phyloP scores from a whole-genome alignment of 23 tunicate species.

The Phallusia fumigata region DNA sequence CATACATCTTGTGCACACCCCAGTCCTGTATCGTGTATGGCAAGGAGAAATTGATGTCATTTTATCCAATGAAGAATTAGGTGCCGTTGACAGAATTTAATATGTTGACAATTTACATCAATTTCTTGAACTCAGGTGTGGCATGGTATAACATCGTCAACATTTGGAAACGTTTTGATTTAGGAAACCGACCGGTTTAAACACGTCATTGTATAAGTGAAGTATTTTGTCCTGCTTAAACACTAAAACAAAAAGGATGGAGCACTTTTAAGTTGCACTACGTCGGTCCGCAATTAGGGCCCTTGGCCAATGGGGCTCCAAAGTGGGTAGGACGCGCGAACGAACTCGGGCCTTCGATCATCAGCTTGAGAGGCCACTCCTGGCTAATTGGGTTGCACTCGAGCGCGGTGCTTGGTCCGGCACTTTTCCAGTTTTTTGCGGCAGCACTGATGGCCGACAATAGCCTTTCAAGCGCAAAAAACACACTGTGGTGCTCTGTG shows the following conservation, averaged over 20 bases:
- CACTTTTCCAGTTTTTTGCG: neutral
- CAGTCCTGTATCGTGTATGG: too few species aligned
- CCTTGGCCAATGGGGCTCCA: slow-evolving; percentile 6
- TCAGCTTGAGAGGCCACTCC: slow-evolving; percentile 9
- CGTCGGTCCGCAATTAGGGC: neutral
- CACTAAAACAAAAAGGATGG: neutral
- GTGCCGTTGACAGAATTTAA: too few species aligned
- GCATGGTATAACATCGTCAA: too few species aligned
- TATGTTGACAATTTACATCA: too few species aligned
- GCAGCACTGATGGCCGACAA: neutral
- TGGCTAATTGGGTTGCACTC: slow-evolving; percentile 16
- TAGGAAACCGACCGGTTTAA: too few species aligned
- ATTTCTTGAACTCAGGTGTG: too few species aligned
- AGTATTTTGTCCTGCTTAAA: too few species aligned
- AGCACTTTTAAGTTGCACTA: slow-evolving; percentile 2
- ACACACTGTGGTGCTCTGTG: neutral
- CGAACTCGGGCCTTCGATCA: slow-evolving; percentile 8
- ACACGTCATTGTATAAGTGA: too few species aligned
- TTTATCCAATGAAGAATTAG: too few species aligned
- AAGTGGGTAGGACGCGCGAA: neutral
- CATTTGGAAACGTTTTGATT: too few species aligned
- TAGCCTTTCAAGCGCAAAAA: neutral
- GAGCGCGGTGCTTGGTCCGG: slow-evolving; percentile 1
- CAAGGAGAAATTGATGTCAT: too few species aligned
- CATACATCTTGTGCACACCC: too few species aligned